Evolutionary conservation across 2,797 vertebrate genomes (phyloP).

Genomic region (Oreochromis grahami): DNA sequence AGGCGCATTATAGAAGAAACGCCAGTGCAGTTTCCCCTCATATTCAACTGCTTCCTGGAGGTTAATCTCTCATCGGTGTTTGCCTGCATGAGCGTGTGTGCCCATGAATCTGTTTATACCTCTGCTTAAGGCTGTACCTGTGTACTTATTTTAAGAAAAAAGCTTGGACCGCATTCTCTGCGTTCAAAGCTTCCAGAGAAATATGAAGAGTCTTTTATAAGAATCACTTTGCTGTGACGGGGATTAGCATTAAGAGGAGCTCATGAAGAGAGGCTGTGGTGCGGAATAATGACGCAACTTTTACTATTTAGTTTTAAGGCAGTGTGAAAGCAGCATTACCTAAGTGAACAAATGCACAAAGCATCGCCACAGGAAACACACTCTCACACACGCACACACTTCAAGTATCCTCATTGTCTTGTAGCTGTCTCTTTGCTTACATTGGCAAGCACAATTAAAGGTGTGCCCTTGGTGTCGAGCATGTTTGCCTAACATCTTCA

Average conservation of each 20-base stretch:
- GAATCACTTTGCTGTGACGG: neutral
- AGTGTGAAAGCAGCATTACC: neutral
- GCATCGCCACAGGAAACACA: neutral
- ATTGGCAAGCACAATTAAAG: neutral
- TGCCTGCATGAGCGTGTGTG: neutral
- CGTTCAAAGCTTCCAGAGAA: neutral
- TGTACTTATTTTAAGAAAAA: constrained; percentile 29
- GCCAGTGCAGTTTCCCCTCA: constrained; percentile 1
- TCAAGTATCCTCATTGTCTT: neutral
- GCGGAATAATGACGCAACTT: neutral
- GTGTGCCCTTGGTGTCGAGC: neutral
- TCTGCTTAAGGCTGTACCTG: neutral
- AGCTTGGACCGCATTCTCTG: neutral
- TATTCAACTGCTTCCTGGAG: constrained; percentile 9
- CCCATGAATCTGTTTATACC: neutral
- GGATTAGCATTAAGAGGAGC: constrained; percentile 10
- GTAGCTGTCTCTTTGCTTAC: neutral
- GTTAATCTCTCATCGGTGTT: constrained; percentile 27
- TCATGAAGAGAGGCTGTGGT: neutral
- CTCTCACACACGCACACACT: neutral
- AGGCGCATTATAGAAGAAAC: neutral
- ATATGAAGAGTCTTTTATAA: neutral
- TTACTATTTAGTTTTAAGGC: neutral
- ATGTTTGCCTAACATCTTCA: constrained; percentile 13
- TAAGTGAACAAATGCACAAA: neutral